Percentiles rank a stretch among this genome's conserved stretches.
These are phyloP conservation scores for Protosalanx chinensis DNA, from an alignment of 2,797 vertebrate genomes.

Conservation along the genomic window DNA sequence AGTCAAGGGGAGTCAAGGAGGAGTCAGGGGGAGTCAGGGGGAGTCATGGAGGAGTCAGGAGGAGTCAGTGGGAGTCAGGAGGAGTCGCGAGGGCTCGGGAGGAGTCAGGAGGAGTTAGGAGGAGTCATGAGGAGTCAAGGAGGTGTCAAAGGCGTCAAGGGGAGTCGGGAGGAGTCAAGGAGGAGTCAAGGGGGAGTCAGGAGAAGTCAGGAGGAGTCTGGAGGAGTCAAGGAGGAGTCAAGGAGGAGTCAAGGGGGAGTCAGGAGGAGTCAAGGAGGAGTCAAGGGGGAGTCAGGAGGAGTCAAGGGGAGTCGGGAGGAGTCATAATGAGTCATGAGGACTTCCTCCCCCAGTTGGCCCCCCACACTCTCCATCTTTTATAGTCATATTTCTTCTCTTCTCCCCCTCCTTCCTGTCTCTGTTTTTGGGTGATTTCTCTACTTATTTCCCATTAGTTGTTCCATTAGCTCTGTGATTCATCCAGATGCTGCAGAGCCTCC, in stretches of 20 bases:
- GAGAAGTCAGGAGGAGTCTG: too few relatives aligned
- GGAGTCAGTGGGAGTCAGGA: too few relatives aligned
- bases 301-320: too few relatives aligned
- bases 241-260: constrained; percentile 29
- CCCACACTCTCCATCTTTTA: not conserved
- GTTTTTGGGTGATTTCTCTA: not conserved
- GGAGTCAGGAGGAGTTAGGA: too few relatives aligned
- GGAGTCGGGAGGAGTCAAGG: too few relatives aligned
- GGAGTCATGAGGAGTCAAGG: too few relatives aligned
- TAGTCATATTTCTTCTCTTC: constrained; percentile 1
- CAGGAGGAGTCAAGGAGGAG: constrained; percentile 1
- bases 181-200: too few relatives aligned
- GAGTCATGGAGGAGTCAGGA: too few relatives aligned
- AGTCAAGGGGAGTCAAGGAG: constrained; percentile 15
- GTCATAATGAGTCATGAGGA: not conserved
- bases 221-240: too few relatives aligned
- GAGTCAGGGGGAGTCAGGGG: constrained; percentile 15
- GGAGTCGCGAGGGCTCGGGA: too few relatives aligned
- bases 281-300: too few relatives aligned
- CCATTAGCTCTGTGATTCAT: constrained; percentile 23
- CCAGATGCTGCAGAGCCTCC: constrained; percentile 17
- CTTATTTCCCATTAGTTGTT: constrained; percentile 13
- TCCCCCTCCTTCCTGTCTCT: not conserved
- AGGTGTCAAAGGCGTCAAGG: too few relatives aligned
- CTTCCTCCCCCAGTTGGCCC: not conserved